These are phyloP conservation scores for Synanthedon myopaeformis DNA, from an alignment of 2,888 invertebrate genomes.

Conservation along the genomic window DNA sequence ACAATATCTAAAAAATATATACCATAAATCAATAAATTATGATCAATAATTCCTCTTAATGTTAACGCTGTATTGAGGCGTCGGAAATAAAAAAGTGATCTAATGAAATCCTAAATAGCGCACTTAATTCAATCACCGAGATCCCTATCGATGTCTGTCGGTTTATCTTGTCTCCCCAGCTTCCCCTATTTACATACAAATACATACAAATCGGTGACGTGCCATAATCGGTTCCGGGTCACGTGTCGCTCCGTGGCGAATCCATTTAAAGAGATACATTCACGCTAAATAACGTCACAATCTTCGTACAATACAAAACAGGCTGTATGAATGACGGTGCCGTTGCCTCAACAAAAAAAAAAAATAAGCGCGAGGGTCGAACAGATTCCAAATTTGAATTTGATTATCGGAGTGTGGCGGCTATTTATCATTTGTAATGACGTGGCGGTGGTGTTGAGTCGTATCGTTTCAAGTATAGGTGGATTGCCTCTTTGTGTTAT, in stretches of 20 bases:
- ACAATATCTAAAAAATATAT: no score
- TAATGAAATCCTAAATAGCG: background rate
- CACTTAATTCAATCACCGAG: constrained; percentile 59
- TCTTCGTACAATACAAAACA: constrained; percentile 63
- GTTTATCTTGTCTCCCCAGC: constrained; percentile 57
- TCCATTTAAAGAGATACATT: constrained; percentile 63
- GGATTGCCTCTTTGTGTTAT: no score
- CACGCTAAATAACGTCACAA: constrained; percentile 68
- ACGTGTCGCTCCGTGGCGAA: constrained; percentile 72
- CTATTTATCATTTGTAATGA: constrained; percentile 70
- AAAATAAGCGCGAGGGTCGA: constrained; percentile 38
- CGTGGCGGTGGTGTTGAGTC: constrained; percentile 22
- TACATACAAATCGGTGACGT: constrained; percentile 55
- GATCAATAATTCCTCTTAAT: no score
- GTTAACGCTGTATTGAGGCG: no score
- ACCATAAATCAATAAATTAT: no score
- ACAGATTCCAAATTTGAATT: constrained; percentile 71
- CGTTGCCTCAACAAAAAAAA: constrained; percentile 41
- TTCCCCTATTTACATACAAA: constrained; percentile 59
- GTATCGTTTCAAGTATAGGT: background rate
- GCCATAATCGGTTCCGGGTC: constrained; percentile 69
- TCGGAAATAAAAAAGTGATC: constrained; percentile 1
- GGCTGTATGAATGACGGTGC: constrained; percentile 36
- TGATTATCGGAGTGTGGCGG: constrained; percentile 69
- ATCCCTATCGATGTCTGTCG: constrained; percentile 54